These are phyloP conservation scores for Adelges cooleyi DNA, from an alignment of 1,140 invertebrate species.

Conservation along the genomic window DNA sequence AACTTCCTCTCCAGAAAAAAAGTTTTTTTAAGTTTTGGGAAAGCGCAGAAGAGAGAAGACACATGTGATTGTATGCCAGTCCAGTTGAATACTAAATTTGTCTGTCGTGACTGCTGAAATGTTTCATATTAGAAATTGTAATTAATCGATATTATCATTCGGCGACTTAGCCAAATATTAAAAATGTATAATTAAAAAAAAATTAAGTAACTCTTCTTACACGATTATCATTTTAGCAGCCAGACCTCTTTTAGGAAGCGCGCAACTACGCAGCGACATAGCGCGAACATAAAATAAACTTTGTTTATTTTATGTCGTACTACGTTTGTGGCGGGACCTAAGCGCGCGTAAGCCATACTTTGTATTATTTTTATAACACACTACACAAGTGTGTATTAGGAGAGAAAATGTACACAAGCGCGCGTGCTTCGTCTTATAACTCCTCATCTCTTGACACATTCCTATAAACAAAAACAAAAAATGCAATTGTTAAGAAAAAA, in stretches of 20 bases:
- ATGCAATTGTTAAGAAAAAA: constrained; percentile 28
- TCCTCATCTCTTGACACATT: constrained; percentile 25
- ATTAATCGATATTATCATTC: too few relatives aligned
- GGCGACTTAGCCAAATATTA: too few relatives aligned
- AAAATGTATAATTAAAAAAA: too few relatives aligned
- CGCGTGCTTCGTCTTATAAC: constrained; percentile 22
- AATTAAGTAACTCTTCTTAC: background rate
- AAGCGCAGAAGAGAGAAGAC: constrained; percentile 20
- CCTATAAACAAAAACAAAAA: constrained; percentile 29
- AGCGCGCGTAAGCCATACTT: constrained; percentile 23
- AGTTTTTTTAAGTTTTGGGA: background rate
- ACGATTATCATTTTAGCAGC: constrained; percentile 18
- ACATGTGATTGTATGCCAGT: constrained; percentile 5
- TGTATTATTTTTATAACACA: constrained; percentile 15
- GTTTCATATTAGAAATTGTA: background rate
- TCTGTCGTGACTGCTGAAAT: constrained; percentile 1
- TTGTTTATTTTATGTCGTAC: constrained; percentile 2
- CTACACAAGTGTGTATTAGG: constrained; percentile 22
- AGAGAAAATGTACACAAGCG: constrained; percentile 28
- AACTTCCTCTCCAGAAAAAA: constrained; percentile 24
- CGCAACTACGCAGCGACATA: constrained; percentile 24
- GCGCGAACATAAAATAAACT: constrained; percentile 2
- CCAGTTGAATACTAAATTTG: background rate
- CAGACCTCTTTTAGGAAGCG: background rate
- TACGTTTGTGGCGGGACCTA: constrained; percentile 17